A percentile compares a stretch with the other conserved stretches of the same genome.
These are phyloP conservation scores for Muricea muricata DNA, from an alignment of 92 coral and sea anemone genomes.

Conservation along the genomic window DNA sequence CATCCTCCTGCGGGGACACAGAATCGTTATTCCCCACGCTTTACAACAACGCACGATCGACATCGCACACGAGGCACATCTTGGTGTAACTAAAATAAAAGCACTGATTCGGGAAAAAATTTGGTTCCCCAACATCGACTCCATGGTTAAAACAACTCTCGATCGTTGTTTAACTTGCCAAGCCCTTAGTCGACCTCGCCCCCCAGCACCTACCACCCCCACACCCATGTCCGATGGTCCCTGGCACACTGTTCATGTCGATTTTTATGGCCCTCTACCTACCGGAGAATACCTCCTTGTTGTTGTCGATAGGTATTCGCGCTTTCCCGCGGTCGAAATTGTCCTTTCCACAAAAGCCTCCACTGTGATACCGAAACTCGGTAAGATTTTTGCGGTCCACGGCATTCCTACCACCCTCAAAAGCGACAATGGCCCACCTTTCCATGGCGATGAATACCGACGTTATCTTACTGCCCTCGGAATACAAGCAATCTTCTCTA, in stretches of 20 bases:
- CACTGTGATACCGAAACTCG: constrained; percentile 35
- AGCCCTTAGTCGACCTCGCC: constrained; percentile 9
- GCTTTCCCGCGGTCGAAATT: too few relatives aligned
- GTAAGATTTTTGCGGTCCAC: constrained; percentile 1
- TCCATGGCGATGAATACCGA: constrained; percentile 13
- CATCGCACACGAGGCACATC: background rate
- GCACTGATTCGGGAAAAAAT: background rate
- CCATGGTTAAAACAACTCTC: background rate
- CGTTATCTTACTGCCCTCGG: background rate
- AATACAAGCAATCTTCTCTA: background rate
- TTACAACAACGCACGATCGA: constrained; percentile 9
- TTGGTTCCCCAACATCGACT: background rate
- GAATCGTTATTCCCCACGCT: background rate
- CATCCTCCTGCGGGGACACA: background rate
- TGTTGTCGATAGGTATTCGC: background rate
- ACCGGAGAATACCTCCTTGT: constrained; percentile 1
- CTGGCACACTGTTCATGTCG: background rate
- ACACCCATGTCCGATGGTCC: background rate
- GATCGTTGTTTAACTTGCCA: constrained; percentile 37
- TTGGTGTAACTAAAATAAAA: background rate
- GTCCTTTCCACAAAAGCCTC: constrained; percentile 10
- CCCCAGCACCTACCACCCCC: background rate
- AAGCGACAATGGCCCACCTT: background rate
- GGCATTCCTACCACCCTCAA: constrained; percentile 11
- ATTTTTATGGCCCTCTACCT: background rate